phyloP scores from a whole-genome alignment of 2,113 vertebrate species.

The Semnornis frantzii region DNA sequence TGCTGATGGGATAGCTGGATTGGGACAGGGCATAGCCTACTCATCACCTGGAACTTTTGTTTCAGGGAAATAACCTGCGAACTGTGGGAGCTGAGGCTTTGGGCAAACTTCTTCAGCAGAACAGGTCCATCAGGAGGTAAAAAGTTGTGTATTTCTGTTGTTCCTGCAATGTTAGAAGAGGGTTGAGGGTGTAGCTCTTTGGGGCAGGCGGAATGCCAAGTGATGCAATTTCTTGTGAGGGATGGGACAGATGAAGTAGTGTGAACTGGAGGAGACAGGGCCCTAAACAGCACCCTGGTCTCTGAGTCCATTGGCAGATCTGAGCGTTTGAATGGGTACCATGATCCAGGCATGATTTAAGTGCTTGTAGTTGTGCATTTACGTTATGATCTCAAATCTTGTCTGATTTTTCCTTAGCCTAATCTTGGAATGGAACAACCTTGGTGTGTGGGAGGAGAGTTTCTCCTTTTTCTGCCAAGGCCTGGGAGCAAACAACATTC shows the following conservation, averaged over 20 bases:
- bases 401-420: conserved; percentile 75
- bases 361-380: background rate
- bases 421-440: conserved; percentile 92
- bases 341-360: accelerated
- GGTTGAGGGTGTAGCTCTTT: background rate
- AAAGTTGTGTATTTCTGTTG: background rate
- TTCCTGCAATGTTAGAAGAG: background rate
- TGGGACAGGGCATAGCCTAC: background rate
- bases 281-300: background rate
- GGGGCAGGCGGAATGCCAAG: background rate
- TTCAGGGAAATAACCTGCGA: conserved; percentile 93
- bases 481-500: conserved; percentile 76
- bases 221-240: background rate
- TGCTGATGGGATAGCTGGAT: background rate
- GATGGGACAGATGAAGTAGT: background rate
- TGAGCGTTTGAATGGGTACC: accelerated
- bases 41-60: background rate
- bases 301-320: background rate
- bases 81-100: conserved; percentile 82
- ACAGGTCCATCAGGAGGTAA: conserved; percentile 88
- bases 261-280: background rate
- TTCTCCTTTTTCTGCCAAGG: conserved; percentile 90
- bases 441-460: conserved; percentile 89
- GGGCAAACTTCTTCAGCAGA: conserved; percentile 86
- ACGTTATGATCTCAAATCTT: background rate